phyloP scores from a whole-genome alignment of 2,113 vertebrate species.

The Otis tarda region DNA sequence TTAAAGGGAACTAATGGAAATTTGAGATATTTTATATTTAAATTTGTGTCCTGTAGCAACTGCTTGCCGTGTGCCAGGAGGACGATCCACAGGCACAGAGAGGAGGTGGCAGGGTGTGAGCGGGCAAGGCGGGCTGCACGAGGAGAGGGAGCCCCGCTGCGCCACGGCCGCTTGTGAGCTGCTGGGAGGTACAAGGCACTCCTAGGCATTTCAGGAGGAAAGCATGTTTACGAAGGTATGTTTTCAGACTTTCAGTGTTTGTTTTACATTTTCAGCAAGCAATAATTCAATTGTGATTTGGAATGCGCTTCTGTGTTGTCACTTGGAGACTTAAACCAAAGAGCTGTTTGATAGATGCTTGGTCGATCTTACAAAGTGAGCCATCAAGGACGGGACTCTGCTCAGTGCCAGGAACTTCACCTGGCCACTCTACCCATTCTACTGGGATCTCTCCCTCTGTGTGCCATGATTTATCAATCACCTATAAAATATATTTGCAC shows the following conservation, averaged over 20 bases:
- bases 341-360: neutral
- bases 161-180: neutral
- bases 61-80: accelerated
- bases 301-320: neutral
- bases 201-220: neutral
- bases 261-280: neutral
- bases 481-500: neutral
- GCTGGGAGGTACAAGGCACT: neutral
- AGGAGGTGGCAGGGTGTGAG: neutral
- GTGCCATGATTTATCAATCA: neutral
- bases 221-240: neutral
- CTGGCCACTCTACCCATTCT: neutral
- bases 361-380: neutral
- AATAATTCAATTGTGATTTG: neutral
- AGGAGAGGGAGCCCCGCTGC: neutral
- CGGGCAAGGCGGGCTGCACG: neutral
- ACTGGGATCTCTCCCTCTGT: neutral
- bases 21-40: neutral
- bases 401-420: neutral
- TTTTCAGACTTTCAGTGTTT: neutral
- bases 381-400: neutral
- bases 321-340: neutral
- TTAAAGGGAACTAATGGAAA: neutral
- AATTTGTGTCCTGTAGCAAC: neutral
- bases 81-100: neutral